Evolutionary conservation across 1,140 invertebrate species (phyloP), one percentile per base, ranked within the genome.

Genomic region (Monochamus saltuarius): DNA sequence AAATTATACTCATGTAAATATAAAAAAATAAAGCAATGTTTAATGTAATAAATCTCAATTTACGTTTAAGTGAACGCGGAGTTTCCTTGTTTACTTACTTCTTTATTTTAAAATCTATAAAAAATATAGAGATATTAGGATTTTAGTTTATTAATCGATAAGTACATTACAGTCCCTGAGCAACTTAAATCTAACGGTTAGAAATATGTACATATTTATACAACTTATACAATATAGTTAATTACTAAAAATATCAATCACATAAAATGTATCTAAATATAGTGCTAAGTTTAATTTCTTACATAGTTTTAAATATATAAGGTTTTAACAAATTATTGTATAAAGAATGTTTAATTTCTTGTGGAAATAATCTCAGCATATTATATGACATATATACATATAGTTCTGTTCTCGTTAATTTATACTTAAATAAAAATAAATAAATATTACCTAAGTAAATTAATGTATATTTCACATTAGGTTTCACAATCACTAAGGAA

Each of bases 161-260:
- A 45, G 19, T 62, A 62, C 61, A 62, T 52, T 62, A 58, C 49
- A 62, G 14, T 62, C 61, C 61, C 61, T 62, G 61, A 62, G 61
- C 50, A 62, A 62, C 61, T 46, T 58, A 58, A 38, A 39, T 62
- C 35, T 36, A 38, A 54, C 58, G 13, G 36, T 22, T 51, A 51
- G 51, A 58, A 59, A 34, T 61, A 61, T 56, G 52, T 61, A 61
- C 59, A 61, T 56, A 43, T 59, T 53, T 59, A 53, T 59, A 59
- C 19, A 52, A 35, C 34, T 34, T 29, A n/a, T 38, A 35, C 34
- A 13, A 13, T 3, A 35, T 38, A 2, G 3, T 29, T 13, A 36
- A 29, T 52, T 52, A 29, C 50, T 42, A 42, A 52, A 36, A 52
- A 52, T 36, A 52, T 36, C 29, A 52, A 52, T 52, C 50, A 52